Percentiles rank a stretch among this genome's conserved stretches.
Conservation (phyloP, 2,888 invertebrate species). For the Apoderus coryli region DNA sequence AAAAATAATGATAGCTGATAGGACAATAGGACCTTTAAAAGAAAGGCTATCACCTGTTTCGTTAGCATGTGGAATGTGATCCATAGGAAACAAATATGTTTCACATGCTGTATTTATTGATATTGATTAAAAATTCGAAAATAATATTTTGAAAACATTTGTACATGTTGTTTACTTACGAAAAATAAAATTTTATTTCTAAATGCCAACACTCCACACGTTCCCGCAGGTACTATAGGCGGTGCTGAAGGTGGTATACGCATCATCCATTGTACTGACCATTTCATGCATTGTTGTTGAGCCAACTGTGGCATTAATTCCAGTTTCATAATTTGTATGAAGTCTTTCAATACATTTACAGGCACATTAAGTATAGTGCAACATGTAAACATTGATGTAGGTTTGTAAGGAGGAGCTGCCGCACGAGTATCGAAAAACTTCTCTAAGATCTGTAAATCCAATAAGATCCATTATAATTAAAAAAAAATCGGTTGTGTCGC, state of each 20-base stretch:
- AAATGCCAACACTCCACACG: slow-evolving; percentile 72
- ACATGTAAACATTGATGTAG: slow-evolving; percentile 76
- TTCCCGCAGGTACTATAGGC: slow-evolving; percentile 80
- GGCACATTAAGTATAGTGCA: slow-evolving; percentile 74
- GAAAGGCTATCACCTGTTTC: too few species aligned
- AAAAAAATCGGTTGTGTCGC: too few species aligned
- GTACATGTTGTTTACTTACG: slow-evolving; percentile 46
- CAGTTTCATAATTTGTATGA: slow-evolving; percentile 71
- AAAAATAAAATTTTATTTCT: slow-evolving; percentile 85
- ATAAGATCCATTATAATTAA: too few species aligned
- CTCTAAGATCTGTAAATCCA: slow-evolving; percentile 54
- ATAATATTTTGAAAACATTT: too few species aligned
- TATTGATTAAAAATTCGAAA: too few species aligned
- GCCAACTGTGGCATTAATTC: slow-evolving; percentile 45
- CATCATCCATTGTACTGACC: slow-evolving; percentile 86
- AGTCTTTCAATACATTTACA: slow-evolving; percentile 76
- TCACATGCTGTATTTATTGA: too few species aligned
- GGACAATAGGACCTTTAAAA: too few species aligned
- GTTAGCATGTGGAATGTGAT: too few species aligned
- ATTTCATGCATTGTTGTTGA: slow-evolving; percentile 54
- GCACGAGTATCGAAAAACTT: slow-evolving; percentile 86
- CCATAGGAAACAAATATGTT: too few species aligned
- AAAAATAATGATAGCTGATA: too few species aligned
- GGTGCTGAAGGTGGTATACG: slow-evolving; percentile 79
- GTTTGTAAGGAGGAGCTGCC: slow-evolving; percentile 81